Evolutionary conservation across 1,140 invertebrate species (phyloP), one percentile per base, ranked within the genome.

Genomic region (Coboldia fuscipes): DNA sequence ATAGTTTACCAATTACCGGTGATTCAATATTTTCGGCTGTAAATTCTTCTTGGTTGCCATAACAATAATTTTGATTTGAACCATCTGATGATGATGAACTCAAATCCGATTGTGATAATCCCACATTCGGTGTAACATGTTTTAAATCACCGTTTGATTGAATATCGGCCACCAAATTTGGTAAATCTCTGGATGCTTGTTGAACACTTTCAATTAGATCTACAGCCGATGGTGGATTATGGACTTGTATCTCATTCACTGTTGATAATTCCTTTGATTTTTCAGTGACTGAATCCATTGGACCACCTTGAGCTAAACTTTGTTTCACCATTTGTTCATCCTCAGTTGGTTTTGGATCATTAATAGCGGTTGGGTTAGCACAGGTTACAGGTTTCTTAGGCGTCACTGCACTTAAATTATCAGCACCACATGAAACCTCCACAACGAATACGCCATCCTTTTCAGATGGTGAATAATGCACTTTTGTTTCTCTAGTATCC

Each of bases 401-500:
- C 39, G 14, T 39, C 32, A 30, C 39, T 45, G 26, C 48, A 45
- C 40, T 57, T 23, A 44, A 45, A 7, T 48, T 44, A 33, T 55
- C 52, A 8, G 50, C 45, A 39, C 52, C 52, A 4, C 52, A 47
- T 28, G 52, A 45, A 33, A 77, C 72, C 43, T 80, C 75, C 3
- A 79, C 74, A 2, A 80, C 72, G 38, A 79, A 79, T 17, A 78
- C 75, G n/a, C 73, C 73, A 37, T 74, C 68, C 50, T 72, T 70
- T 41, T 75, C 70, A 24, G 59, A 52, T 14, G 65, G 63, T 14
- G 65, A 68, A 39, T 70, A 70, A 41, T 70, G 69, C 68, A 73
- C 69, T 41, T 68, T 72, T 0, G 70, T 72, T 44, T 72, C 70
- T 4, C 70, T 59, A 17, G 68, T 67, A 30, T 70, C 67, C 34